These are phyloP conservation scores for Hydriomena furcata DNA, from an alignment of 2,888 invertebrate species.

Conservation along the genomic window DNA sequence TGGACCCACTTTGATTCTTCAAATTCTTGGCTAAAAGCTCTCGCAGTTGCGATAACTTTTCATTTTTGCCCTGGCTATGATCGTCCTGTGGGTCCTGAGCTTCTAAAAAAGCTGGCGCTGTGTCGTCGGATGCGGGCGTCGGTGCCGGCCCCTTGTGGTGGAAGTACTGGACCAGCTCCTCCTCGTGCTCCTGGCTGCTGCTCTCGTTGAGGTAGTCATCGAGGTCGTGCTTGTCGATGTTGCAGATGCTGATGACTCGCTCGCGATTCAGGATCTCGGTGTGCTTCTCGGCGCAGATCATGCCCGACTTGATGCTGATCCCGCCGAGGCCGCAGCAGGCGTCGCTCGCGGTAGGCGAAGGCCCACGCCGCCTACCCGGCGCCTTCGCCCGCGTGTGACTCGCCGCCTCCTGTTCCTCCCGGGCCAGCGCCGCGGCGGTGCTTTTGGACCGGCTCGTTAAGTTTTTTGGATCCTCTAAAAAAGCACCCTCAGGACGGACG, in stretches of 20 bases:
- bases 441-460: constrained; percentile 82
- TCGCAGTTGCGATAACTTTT: constrained; percentile 89
- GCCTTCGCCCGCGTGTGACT: constrained; percentile 79
- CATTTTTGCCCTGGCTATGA: constrained; percentile 80
- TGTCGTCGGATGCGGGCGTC: constrained; percentile 37
- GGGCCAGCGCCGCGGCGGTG: constrained; percentile 84
- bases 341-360: constrained; percentile 60
- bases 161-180: constrained; percentile 93
- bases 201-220: constrained; percentile 92
- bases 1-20: constrained; percentile 72
- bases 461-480: constrained; percentile 84
- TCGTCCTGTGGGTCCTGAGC: constrained; percentile 76
- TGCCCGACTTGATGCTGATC: constrained; percentile 69
- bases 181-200: constrained; percentile 91
- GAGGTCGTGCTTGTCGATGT: constrained; percentile 90
- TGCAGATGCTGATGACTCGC: constrained; percentile 89
- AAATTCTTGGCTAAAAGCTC: constrained; percentile 88
- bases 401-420: constrained; percentile 80
- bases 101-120: constrained; percentile 67
- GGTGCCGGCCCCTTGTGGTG: constrained; percentile 73
- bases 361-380: constrained; percentile 43
- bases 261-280: constrained; percentile 85
- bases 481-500: constrained; percentile 67
- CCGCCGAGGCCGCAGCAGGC: constrained; percentile 78
- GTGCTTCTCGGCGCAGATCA: constrained; percentile 78